A percentile compares a stretch with the other conserved stretches of the same genome.
Evolutionary conservation across 2,888 invertebrate genomes (phyloP).

Genomic region (Perizoma flavofasciatum): DNA sequence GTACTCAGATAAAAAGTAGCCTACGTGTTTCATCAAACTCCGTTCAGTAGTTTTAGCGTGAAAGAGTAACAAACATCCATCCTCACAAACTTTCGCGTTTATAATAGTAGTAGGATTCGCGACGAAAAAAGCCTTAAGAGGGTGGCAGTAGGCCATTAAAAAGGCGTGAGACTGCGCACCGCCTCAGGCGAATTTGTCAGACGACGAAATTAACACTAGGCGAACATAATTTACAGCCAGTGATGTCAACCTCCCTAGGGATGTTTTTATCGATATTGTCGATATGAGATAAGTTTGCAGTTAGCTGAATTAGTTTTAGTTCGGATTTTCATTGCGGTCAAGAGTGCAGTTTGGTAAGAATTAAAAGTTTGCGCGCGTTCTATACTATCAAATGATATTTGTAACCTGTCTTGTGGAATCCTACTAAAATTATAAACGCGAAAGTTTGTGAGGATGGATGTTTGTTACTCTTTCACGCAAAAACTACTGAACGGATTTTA

Average conservation of each 20-base stretch:
- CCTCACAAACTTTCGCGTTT: background rate
- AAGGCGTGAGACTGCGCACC: conserved; percentile 48
- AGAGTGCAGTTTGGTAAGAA: conserved; percentile 8
- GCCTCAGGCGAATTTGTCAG: conserved; percentile 71
- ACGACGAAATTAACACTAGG: conserved; percentile 74
- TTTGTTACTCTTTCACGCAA: too few relatives aligned
- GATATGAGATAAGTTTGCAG: conserved; percentile 15
- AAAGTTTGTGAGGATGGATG: too few relatives aligned
- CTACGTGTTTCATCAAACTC: background rate
- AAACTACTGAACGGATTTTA: too few relatives aligned
- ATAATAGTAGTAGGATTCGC: too few relatives aligned
- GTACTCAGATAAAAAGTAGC: too few relatives aligned
- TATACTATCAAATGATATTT: too few relatives aligned
- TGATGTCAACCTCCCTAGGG: conserved; percentile 42
- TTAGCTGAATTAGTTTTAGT: conserved; percentile 11
- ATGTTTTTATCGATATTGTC: conserved; percentile 56
- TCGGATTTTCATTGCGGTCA: conserved; percentile 2
- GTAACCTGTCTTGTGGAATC: too few relatives aligned
- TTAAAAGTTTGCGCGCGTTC: conserved; percentile 2
- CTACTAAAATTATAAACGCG: too few relatives aligned
- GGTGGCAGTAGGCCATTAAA: conserved; percentile 46
- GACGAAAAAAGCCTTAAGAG: conserved; percentile 37
- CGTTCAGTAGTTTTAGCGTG: background rate
- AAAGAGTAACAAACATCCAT: too few relatives aligned
- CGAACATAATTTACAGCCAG: conserved; percentile 67